Conservation (phyloP, 2,113 vertebrate species). For the Nothoprocta perdicaria region DNA sequence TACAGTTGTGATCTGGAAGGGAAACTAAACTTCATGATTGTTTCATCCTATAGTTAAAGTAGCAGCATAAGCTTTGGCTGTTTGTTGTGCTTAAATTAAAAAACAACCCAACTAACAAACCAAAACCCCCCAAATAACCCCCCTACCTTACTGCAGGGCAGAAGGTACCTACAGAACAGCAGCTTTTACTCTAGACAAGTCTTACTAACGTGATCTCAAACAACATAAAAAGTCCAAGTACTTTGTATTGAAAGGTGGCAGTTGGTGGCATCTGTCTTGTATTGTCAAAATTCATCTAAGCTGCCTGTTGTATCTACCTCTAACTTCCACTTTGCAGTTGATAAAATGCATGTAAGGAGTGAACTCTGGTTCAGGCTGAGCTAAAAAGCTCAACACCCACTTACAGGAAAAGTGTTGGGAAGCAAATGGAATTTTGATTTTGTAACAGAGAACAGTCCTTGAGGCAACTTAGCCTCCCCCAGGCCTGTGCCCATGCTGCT, state of each 20-base stretch:
- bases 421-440: neutral
- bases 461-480: neutral
- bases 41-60: neutral
- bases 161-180: neutral
- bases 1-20: neutral
- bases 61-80: neutral
- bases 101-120: too few species aligned
- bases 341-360: neutral
- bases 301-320: neutral
- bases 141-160: neutral
- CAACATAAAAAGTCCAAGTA: neutral
- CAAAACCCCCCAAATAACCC: too few species aligned
- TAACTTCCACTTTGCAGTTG: neutral
- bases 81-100: neutral
- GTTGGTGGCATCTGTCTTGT: neutral
- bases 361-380: neutral
- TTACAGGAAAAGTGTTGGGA: neutral
- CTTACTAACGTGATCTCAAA: neutral
- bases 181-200: neutral
- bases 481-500: neutral
- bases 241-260: neutral
- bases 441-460: neutral
- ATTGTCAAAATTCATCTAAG: neutral
- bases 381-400: neutral
- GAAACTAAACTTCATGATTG: neutral